Evolutionary conservation across 53 echinoderm and acorn worm species (phyloP).

Genomic region (Holothuria leucospilota): DNA sequence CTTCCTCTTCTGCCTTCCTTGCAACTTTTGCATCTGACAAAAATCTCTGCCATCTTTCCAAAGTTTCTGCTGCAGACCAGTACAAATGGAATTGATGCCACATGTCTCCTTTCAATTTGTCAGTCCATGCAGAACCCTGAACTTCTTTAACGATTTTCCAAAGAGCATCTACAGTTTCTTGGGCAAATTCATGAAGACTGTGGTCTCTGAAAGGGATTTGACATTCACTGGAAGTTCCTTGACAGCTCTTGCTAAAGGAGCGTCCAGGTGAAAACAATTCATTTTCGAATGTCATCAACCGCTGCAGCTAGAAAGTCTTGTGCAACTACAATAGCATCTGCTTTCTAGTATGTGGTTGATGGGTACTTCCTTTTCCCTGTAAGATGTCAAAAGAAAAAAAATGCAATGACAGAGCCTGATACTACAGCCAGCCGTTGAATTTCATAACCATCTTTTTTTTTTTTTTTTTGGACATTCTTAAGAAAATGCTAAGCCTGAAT

Average conservation of each 20-base stretch:
- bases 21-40: not conserved
- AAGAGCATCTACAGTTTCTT: not conserved
- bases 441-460: too few relatives aligned
- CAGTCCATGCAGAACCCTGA: not conserved
- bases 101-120: not conserved
- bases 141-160: not conserved
- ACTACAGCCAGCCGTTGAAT: too few relatives aligned
- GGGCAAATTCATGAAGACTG: not conserved
- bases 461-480: too few relatives aligned
- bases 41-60: not conserved
- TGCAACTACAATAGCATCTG: not conserved
- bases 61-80: not conserved
- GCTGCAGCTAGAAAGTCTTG: not conserved
- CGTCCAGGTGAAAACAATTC: not conserved
- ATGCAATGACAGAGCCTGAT: too few relatives aligned
- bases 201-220: not conserved
- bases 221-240: not conserved
- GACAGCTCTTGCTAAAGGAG: not conserved
- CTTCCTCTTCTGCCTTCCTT: conserved; percentile 3
- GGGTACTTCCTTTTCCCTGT: conserved; percentile 25
- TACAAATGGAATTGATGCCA: not conserved
- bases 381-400: not conserved
- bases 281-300: not conserved
- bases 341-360: not conserved
- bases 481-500: too few relatives aligned